Evolutionary conservation across 2,888 invertebrate genomes (phyloP).

Genomic region (Phaonia tiefii): DNA sequence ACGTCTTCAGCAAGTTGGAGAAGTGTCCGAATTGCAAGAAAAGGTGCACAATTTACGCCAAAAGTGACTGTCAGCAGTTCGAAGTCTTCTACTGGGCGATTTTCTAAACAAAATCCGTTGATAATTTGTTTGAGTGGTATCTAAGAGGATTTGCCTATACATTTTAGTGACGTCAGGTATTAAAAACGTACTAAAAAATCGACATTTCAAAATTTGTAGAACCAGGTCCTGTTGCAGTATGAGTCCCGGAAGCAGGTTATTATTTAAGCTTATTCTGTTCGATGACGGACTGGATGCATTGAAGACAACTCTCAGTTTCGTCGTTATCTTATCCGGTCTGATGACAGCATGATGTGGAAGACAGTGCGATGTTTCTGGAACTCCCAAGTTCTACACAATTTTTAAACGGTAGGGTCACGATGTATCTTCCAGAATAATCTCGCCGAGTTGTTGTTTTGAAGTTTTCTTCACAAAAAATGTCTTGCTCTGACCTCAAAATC

Average conservation of each 20-base stretch:
- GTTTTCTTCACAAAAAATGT: too few relatives aligned
- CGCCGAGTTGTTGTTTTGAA: background rate
- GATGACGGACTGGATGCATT: too few relatives aligned
- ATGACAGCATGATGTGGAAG: background rate
- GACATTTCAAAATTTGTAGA: background rate
- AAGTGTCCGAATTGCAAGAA: too few relatives aligned
- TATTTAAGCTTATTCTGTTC: background rate
- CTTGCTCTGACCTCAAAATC: background rate
- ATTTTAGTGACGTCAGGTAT: background rate
- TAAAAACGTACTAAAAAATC: background rate
- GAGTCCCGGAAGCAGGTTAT: background rate
- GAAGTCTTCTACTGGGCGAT: conserved; percentile 17
- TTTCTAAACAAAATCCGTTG: background rate
- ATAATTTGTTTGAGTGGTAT: background rate
- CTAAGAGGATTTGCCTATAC: background rate
- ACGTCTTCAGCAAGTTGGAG: too few relatives aligned
- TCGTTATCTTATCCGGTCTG: background rate
- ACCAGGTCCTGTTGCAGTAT: background rate
- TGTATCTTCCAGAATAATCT: too few relatives aligned
- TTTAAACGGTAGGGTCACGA: too few relatives aligned
- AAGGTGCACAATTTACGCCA: too few relatives aligned
- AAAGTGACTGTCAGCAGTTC: too few relatives aligned
- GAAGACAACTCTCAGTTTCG: too few relatives aligned
- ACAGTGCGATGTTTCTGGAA: background rate
- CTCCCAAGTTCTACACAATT: background rate